Conservation (phyloP, 2,113 vertebrate genomes). For the Pelecanoides urinatrix region DNA sequence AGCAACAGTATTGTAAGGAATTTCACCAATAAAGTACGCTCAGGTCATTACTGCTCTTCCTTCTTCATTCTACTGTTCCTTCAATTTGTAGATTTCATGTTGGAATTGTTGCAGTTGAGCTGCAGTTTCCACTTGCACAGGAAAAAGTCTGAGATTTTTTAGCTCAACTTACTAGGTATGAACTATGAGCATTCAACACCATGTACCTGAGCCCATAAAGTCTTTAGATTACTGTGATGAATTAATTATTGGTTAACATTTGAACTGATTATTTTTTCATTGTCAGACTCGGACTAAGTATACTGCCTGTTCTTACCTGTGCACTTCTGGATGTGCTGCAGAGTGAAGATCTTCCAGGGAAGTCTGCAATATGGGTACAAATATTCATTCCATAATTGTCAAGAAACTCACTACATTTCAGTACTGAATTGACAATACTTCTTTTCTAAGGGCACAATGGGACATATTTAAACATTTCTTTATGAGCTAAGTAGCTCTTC, state of each 20-base stretch:
- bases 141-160: neutral
- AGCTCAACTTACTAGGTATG: neutral
- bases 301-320: neutral
- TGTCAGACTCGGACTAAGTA: neutral
- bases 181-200: neutral
- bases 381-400: neutral
- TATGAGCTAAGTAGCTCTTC: neutral
- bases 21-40: neutral
- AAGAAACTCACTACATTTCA: neutral
- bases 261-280: neutral
- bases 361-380: neutral
- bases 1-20: neutral
- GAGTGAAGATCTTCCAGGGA: neutral
- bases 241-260: neutral
- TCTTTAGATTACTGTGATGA: neutral
- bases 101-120: neutral
- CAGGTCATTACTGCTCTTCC: neutral
- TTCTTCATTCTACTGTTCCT: neutral
- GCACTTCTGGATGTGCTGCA: neutral
- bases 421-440: neutral
- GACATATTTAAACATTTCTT: neutral
- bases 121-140: neutral
- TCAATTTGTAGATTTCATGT: neutral
- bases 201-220: neutral
- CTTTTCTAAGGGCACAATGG: neutral